Evolutionary conservation across 2,113 vertebrate species (phyloP).

Genomic region (Rattus rattus): DNA sequence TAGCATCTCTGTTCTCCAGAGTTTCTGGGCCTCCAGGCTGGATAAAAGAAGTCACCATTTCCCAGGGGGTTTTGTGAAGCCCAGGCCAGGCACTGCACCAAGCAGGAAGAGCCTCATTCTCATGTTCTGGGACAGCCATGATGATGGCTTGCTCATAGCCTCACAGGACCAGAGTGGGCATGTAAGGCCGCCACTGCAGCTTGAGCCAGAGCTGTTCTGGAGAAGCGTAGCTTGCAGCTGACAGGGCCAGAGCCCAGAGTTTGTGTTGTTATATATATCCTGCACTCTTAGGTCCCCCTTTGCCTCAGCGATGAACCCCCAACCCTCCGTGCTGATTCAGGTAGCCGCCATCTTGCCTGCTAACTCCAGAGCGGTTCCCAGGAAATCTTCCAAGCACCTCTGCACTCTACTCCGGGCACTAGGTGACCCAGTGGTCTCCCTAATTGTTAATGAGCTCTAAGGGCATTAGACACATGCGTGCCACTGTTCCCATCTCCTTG

Average conservation of each 20-base stretch:
- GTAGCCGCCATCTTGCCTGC: not conserved
- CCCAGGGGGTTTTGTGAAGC: too few relatives aligned
- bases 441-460: not conserved
- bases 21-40: not conserved
- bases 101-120: not conserved
- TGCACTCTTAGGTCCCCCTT: not conserved
- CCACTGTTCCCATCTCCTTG: not conserved
- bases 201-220: too few relatives aligned
- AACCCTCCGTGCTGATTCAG: not conserved
- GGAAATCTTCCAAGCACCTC: not conserved
- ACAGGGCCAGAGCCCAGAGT: not conserved
- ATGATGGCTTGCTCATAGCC: not conserved
- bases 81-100: not conserved
- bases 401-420: not conserved
- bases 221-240: accelerated
- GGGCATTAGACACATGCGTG: accelerated
- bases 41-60: not conserved
- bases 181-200: accelerated
- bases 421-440: not conserved
- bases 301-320: not conserved
- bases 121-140: not conserved
- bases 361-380: not conserved
- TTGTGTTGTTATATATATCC: not conserved
- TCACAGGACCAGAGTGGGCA: not conserved
- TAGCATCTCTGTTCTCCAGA: not conserved